Percentiles rank a stretch among this genome's conserved stretches.
phyloP scores from a whole-genome alignment of 2,888 invertebrate species.

The Hedya salicella region DNA sequence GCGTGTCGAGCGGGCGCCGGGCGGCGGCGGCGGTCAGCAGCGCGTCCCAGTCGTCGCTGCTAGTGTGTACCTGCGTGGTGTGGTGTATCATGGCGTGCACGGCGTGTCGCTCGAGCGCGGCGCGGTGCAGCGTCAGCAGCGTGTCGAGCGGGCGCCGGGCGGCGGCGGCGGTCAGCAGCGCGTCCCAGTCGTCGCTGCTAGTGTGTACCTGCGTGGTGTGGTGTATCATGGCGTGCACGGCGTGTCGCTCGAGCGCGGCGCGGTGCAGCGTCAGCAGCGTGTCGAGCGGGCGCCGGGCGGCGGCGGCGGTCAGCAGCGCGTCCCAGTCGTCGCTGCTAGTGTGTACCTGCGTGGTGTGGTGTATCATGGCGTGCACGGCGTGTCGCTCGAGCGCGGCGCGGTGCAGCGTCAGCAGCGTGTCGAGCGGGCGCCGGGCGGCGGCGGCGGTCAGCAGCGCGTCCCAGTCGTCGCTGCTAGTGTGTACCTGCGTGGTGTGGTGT shows the following conservation, averaged over 20 bases:
- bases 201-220: conserved; percentile 85
- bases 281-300: conserved; percentile 92
- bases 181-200: too few species aligned
- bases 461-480: conserved; percentile 86
- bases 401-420: conserved; percentile 95
- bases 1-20: too few species aligned
- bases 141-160: conserved; percentile 91
- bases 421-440: conserved; percentile 91
- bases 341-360: conserved; percentile 86
- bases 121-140: conserved; percentile 87
- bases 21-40: too few species aligned
- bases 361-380: conserved; percentile 93
- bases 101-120: conserved; percentile 87
- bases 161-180: conserved; percentile 86
- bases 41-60: neutral
- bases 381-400: conserved; percentile 92
- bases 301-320: conserved; percentile 90
- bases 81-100: conserved; percentile 88
- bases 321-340: too few species aligned
- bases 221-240: conserved; percentile 93
- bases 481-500: conserved; percentile 88
- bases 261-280: conserved; percentile 94
- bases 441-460: conserved; percentile 92
- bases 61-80: conserved; percentile 85
- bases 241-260: conserved; percentile 92